Percentiles rank a stretch among this genome's conserved stretches.
These are phyloP conservation scores for Xerus rutilus DNA, from an alignment of 2,797 vertebrate species.

Conservation along the genomic window DNA sequence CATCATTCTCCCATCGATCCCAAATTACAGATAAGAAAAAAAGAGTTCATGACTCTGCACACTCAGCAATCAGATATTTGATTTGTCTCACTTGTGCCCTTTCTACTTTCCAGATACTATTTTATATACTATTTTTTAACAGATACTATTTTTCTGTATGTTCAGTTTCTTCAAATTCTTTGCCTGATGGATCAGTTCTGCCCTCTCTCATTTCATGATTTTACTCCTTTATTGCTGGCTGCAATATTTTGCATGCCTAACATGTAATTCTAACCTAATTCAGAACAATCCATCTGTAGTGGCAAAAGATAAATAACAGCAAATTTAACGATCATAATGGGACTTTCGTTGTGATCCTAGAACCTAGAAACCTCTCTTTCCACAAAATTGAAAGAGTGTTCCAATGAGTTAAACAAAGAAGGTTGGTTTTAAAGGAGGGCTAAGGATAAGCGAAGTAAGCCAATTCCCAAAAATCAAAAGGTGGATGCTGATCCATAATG, in stretches of 20 bases:
- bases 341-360: background rate
- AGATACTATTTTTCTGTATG: background rate
- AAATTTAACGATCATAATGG: background rate
- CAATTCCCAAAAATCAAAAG: too few relatives aligned
- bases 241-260: background rate
- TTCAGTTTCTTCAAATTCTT: constrained; percentile 19
- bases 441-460: background rate
- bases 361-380: background rate
- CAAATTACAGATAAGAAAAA: background rate
- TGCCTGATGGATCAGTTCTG: background rate
- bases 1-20: background rate
- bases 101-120: background rate
- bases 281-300: background rate
- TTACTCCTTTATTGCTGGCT: background rate
- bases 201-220: background rate
- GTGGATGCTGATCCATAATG: too few relatives aligned
- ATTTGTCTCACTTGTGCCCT: background rate
- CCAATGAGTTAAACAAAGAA: background rate
- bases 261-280: constrained; percentile 6
- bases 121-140: background rate
- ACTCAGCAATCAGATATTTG: background rate
- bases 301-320: background rate
- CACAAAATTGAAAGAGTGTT: background rate
- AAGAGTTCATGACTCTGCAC: background rate
- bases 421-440: background rate